phyloP scores from a whole-genome alignment of 2,888 invertebrate genomes.

The Pachydiplax longipennis region DNA sequence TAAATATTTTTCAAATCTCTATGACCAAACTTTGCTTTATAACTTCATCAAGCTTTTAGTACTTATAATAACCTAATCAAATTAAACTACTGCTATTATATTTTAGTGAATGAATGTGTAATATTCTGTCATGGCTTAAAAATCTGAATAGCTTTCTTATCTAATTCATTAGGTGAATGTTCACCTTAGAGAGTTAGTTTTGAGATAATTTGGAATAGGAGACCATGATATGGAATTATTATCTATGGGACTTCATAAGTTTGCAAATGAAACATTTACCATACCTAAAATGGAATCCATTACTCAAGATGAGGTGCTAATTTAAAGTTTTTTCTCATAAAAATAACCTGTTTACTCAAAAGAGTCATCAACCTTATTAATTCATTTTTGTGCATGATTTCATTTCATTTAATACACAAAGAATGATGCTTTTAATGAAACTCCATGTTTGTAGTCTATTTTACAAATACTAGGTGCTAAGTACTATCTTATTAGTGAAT shows the following conservation, averaged over 20 bases:
- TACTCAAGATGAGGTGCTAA: neutral
- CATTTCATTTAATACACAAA: too few species aligned
- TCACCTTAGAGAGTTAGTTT: neutral
- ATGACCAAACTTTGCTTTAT: neutral
- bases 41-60: too few species aligned
- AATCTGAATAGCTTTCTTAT: neutral
- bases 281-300: neutral
- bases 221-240: slow-evolving; percentile 6
- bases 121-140: neutral
- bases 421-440: too few species aligned
- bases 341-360: neutral
- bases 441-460: too few species aligned
- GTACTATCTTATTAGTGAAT: too few species aligned
- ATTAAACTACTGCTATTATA: neutral
- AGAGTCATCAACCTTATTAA: too few species aligned
- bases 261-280: neutral
- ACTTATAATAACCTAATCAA: too few species aligned
- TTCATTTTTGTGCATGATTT: too few species aligned
- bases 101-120: neutral
- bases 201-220: neutral
- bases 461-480: too few species aligned
- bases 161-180: neutral
- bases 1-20: neutral
- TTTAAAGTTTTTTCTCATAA: neutral
- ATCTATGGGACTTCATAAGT: neutral